phyloP scores from a whole-genome alignment of 2,797 vertebrate genomes.

The Microtus obscurus region DNA sequence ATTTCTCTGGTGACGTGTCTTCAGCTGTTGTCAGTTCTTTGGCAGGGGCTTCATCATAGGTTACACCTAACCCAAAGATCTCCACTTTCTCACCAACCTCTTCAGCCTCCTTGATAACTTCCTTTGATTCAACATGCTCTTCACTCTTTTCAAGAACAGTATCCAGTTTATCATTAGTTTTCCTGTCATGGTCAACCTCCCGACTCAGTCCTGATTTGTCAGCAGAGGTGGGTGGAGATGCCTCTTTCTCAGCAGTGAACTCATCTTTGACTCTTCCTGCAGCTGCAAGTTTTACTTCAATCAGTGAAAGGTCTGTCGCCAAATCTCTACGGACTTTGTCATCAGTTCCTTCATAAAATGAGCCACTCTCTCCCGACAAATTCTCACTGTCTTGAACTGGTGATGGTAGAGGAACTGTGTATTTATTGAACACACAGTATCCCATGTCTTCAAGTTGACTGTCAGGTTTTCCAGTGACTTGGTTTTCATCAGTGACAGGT shows the following conservation, averaged over 20 bases:
- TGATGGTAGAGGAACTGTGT: constrained; percentile 97
- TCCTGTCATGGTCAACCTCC: constrained; percentile 88
- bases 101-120: constrained; percentile 79
- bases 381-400: constrained; percentile 93
- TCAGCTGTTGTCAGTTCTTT: constrained; percentile 72
- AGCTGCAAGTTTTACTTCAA: constrained; percentile 90
- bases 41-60: constrained; percentile 71
- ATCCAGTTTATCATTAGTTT: constrained; percentile 87
- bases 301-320: constrained; percentile 88
- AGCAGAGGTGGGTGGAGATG: constrained; percentile 55
- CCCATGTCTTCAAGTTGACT: constrained; percentile 97
- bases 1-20: constrained; percentile 80
- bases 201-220: constrained; percentile 78
- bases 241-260: constrained; percentile 83
- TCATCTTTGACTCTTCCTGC: constrained; percentile 88
- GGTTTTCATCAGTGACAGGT: constrained; percentile 86
- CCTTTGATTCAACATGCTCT: constrained; percentile 86
- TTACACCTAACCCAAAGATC: constrained; percentile 54
- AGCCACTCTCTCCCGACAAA: constrained; percentile 86
- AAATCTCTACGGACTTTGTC: constrained; percentile 87
- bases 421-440: constrained; percentile 99
- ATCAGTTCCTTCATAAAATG: constrained; percentile 88
- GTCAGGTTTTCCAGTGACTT: constrained; percentile 90
- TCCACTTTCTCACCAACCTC: constrained; percentile 70
- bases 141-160: constrained; percentile 89